These are phyloP conservation scores for Conops quadrifasciatus DNA, from an alignment of 2,888 invertebrate species.

Conservation along the genomic window DNA sequence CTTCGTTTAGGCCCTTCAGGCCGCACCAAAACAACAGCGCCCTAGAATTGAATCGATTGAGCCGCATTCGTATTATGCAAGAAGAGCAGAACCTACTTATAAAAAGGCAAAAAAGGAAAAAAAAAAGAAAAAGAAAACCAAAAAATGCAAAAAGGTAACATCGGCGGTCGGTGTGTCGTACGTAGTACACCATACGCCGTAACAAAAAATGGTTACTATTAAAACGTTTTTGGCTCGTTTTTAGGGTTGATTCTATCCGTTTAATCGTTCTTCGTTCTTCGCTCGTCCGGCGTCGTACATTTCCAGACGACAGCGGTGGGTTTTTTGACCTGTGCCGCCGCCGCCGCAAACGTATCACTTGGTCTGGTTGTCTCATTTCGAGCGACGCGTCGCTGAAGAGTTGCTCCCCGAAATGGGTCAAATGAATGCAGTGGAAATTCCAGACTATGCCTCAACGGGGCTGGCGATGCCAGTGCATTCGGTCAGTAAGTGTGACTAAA, in stretches of 20 bases:
- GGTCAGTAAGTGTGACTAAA: neutral
- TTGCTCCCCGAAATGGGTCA: constrained; percentile 37
- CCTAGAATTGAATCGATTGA: constrained; percentile 3
- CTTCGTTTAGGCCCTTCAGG: constrained; percentile 5
- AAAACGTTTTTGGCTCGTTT: constrained; percentile 27
- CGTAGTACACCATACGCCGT: too few species aligned
- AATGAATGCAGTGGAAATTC: constrained; percentile 30
- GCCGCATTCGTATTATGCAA: constrained; percentile 15
- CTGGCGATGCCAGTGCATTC: too few species aligned
- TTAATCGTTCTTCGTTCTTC: constrained; percentile 19
- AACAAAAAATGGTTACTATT: too few species aligned
- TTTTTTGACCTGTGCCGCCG: constrained; percentile 10
- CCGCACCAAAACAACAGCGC: neutral
- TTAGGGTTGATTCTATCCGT: constrained; percentile 33
- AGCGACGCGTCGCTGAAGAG: neutral
- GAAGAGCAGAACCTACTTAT: neutral
- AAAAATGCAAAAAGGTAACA: too few species aligned
- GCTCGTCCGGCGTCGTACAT: constrained; percentile 22
- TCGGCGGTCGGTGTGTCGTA: too few species aligned
- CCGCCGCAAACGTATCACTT: neutral
- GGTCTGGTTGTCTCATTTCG: neutral
- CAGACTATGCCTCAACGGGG: neutral
- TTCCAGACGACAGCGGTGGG: neutral
- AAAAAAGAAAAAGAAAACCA: too few species aligned
- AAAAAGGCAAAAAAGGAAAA: too few species aligned